These are phyloP conservation scores for Athalia circularis DNA, from an alignment of 2,888 invertebrate genomes.

Conservation along the genomic window DNA sequence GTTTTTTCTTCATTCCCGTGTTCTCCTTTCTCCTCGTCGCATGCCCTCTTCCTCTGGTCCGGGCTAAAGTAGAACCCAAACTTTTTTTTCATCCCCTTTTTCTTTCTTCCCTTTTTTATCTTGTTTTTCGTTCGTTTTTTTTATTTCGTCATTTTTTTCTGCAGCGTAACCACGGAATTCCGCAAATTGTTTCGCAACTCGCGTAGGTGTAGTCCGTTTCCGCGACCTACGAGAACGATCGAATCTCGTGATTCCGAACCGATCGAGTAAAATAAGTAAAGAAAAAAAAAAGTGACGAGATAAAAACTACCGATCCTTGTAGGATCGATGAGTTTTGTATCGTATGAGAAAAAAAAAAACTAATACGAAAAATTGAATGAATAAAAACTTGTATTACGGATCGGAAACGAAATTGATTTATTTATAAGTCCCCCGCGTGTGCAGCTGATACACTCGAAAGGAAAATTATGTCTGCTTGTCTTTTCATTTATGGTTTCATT, in stretches of 20 bases:
- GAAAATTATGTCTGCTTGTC: not conserved
- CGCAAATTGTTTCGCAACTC: conserved; percentile 36
- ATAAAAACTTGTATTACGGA: too few relatives aligned
- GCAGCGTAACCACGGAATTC: conserved; percentile 23
- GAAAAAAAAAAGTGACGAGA: too few relatives aligned
- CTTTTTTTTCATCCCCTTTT: not conserved
- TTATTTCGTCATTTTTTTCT: conserved; percentile 9
- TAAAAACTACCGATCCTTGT: too few relatives aligned
- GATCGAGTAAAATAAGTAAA: not conserved
- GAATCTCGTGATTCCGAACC: conserved; percentile 12
- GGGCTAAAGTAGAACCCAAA: conserved; percentile 17
- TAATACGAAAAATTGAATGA: too few relatives aligned
- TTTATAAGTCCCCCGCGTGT: too few relatives aligned
- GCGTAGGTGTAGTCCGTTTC: conserved; percentile 26
- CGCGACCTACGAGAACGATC: conserved; percentile 5
- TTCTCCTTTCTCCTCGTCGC: conserved; percentile 33
- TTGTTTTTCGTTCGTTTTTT: too few relatives aligned
- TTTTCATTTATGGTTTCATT: conserved; percentile 7
- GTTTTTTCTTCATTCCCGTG: conserved; percentile 1
- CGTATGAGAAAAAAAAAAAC: too few relatives aligned
- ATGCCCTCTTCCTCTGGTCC: conserved; percentile 35
- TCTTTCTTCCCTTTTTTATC: not conserved
- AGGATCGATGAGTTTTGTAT: too few relatives aligned
- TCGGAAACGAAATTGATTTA: too few relatives aligned
- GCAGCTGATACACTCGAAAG: not conserved